Evolutionary conservation across 2,113 vertebrate genomes (phyloP), one percentile per base, ranked within the genome.

Genomic region (Pogonocichla stellata): DNA sequence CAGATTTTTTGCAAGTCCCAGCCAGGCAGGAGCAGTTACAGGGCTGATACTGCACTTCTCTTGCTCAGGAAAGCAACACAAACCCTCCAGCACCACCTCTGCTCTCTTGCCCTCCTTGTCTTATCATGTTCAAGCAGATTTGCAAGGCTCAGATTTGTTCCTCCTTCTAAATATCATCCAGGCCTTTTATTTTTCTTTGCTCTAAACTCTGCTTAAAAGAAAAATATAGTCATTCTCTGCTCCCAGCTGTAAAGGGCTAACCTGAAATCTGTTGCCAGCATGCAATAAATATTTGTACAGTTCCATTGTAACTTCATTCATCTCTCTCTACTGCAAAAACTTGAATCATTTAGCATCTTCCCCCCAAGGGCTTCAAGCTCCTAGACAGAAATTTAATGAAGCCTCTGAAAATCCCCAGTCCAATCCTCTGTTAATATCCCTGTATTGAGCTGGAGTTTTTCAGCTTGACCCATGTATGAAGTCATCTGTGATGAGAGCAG

Each of bases 251-350:
- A 88, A 91, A 13, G 6, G 71, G 58, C 48, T 74, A 31, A 48
- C 45, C 73, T 77, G n/a, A 84, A 93, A 92, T 80, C 66, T 77
- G 54, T 58, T 77, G 58, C 77, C 47, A 92, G 29, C 34, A 56
- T 19, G 36, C 54, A 88, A 78, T 87, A 92, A 95, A 82, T 73
- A 83, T 78, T 93, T 90, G 64, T 51, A 50, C 19, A 19, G 34
- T 80, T 82, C 71, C 61, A 80, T 80, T 87, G 28, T 42, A 96
- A 54, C 60, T 80, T 74, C 71, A 80, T 86, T 96, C 74, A 92
- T 83, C 54, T 86, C 24, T 72, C 47, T 86, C 40, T 92, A 9
- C 51, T 48, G 31, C 71, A 86, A 80, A 80, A 14, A 80, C 22
- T 66, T 66, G 38, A 91, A 80, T 62, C 28, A 53, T 71, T 78